These are phyloP conservation scores for Brachylomia viminalis DNA, from an alignment of 2,888 invertebrate genomes.

Conservation along the genomic window DNA sequence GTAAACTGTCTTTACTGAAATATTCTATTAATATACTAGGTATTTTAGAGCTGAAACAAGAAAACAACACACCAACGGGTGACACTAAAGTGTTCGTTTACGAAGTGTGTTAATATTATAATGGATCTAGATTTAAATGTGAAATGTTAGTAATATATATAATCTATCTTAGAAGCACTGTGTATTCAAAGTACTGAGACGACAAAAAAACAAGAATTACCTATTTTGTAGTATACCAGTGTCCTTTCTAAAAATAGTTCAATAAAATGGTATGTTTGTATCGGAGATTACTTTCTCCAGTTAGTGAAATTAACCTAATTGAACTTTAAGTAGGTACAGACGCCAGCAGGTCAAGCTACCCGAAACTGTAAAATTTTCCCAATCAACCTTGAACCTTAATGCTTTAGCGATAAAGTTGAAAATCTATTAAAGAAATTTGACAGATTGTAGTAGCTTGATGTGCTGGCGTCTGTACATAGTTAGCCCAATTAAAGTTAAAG, in stretches of 20 bases:
- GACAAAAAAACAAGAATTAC: neutral
- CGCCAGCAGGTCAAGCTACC: too few species aligned
- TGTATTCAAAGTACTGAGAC: neutral
- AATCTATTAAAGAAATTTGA: too few species aligned
- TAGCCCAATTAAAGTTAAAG: neutral
- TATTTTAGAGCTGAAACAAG: neutral
- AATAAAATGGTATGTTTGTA: neutral
- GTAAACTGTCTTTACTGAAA: slow-evolving; percentile 2
- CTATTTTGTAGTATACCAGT: neutral
- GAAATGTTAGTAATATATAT: neutral
- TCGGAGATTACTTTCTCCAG: neutral
- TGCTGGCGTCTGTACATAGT: too few species aligned
- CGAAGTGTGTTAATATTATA: slow-evolving; percentile 41
- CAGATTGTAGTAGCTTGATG: too few species aligned
- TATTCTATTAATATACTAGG: neutral
- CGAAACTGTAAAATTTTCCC: too few species aligned
- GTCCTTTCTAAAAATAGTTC: neutral
- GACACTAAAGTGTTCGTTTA: slow-evolving; percentile 60
- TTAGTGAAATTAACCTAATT: neutral
- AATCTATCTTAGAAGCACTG: neutral
- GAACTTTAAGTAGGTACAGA: too few species aligned
- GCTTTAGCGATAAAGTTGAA: too few species aligned
- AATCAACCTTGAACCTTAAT: too few species aligned
- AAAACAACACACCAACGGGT: slow-evolving; percentile 22
- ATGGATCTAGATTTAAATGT: neutral